These are phyloP conservation scores for Nipponia nippon DNA, from an alignment of 2,113 vertebrate species.

Conservation along the genomic window DNA sequence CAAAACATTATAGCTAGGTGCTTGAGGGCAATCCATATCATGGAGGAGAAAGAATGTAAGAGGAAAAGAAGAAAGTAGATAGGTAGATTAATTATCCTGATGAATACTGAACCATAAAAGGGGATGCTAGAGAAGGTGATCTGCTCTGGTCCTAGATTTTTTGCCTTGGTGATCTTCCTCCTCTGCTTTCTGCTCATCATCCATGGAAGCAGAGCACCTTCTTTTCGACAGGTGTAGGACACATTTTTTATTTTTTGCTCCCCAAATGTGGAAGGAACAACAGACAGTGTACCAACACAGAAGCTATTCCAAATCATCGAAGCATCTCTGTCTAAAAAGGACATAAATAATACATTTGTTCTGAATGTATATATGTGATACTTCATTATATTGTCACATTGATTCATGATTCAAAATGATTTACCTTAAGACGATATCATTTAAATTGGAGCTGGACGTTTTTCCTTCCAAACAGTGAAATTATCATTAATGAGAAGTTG, in stretches of 20 bases:
- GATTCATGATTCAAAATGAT: conserved; percentile 9
- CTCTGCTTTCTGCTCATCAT: background rate
- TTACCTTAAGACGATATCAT: background rate
- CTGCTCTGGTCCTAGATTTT: background rate
- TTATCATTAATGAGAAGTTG: background rate
- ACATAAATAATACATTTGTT: background rate
- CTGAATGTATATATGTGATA: background rate
- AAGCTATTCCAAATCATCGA: background rate
- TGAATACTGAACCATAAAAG: background rate
- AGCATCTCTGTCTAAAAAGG: background rate
- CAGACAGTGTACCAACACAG: background rate
- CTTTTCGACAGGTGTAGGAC: background rate
- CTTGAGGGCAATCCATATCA: background rate
- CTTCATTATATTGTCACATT: conserved; percentile 1
- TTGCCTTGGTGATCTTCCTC: background rate
- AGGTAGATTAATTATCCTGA: background rate
- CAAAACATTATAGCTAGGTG: background rate
- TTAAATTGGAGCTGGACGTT: background rate
- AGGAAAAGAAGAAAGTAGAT: background rate
- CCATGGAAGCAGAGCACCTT: background rate
- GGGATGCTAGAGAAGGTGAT: background rate
- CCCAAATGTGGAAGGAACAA: background rate
- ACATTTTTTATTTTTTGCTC: background rate
- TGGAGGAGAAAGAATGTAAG: background rate
- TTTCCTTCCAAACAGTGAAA: background rate